Evolutionary conservation across 2,797 vertebrate genomes (phyloP).

Genomic region (Champsocephalus esox): DNA sequence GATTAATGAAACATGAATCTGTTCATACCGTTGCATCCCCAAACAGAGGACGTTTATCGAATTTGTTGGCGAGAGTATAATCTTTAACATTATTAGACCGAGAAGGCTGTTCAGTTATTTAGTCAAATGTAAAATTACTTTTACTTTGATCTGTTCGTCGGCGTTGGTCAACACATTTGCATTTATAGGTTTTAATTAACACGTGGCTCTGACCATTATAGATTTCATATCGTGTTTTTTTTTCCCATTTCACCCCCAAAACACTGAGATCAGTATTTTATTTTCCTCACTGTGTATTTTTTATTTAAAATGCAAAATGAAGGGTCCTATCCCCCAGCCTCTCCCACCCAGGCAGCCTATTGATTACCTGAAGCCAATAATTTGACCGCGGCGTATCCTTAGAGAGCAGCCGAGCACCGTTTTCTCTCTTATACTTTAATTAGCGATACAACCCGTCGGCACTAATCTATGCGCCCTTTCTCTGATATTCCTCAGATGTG

Average conservation of each 20-base stretch:
- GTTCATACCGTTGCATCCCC: background rate
- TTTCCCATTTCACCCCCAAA: slow-evolving; percentile 14
- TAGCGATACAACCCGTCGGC: slow-evolving; percentile 81
- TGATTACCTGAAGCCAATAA: slow-evolving; percentile 84
- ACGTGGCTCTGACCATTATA: background rate
- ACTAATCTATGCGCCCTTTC: slow-evolving; percentile 82
- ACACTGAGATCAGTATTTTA: slow-evolving; percentile 57
- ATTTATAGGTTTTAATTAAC: slow-evolving; percentile 1
- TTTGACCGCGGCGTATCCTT: slow-evolving; percentile 69
- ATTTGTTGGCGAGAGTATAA: background rate
- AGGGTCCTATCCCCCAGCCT: slow-evolving; percentile 17
- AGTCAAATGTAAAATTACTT: background rate
- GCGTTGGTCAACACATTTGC: background rate
- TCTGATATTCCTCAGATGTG: slow-evolving; percentile 87
- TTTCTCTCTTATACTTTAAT: slow-evolving; percentile 82
- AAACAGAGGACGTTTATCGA: too few relatives aligned
- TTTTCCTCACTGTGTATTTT: slow-evolving; percentile 60
- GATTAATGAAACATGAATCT: slow-evolving; percentile 5
- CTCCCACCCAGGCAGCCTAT: slow-evolving; percentile 69
- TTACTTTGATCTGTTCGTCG: background rate
- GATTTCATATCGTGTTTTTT: background rate
- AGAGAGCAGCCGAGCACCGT: slow-evolving; percentile 70
- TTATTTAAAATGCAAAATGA: slow-evolving; percentile 68
- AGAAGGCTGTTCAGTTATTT: background rate
- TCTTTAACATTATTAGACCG: background rate